Base-by-base conservation (phyloP, 2,888 invertebrate species). In the Pomacea canaliculata region DNA sequence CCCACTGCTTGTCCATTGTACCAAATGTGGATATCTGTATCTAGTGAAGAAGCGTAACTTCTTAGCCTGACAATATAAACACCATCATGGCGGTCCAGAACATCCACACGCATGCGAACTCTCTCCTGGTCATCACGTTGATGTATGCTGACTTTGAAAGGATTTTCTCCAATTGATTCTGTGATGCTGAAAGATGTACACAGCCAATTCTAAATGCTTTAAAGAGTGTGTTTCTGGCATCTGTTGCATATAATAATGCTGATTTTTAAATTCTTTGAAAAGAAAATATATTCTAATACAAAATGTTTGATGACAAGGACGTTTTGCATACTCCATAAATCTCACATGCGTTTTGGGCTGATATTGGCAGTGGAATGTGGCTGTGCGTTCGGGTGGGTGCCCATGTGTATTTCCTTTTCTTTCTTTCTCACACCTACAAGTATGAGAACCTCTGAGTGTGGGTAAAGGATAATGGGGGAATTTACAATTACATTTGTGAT, bases 21-120 rank as follows among this genome's bases (percentile, higher is more conserved):
- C 84, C 92, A 93, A 48, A 97, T 91, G 81, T 92, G 92, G 76
- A 98, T 94, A 83, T 93, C 91, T 62, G 97, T 91, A 88, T 94
- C 93, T 73, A 92, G 91, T 89, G 96, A 96, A 76, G 94, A 93
- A 12, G 81, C 73, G 66, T 81, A 84, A 27, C 83, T 74, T 59
- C 83, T 82, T 71, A 81, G 85, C 60, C 87, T 69, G 16, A 84
- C 86, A 48, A 87, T 83, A 76, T 85, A 88, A 7, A 83, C 78
- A 7, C 88, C 87, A 82, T 88, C 87, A 73, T 94, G 95, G 77
- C 95, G 93, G 88, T 97, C 94, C 77, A 97, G 92, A 78, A 94
- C 92, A 89, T 97, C 95, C 0, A 93, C 91, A 93, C 95, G 95
- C 73, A 94, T 92, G 69, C 95, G 93, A 9, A 85, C 81, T 10